Evolutionary conservation across 2,113 vertebrate genomes (phyloP).

Genomic region (Ramphastos sulfuratus): DNA sequence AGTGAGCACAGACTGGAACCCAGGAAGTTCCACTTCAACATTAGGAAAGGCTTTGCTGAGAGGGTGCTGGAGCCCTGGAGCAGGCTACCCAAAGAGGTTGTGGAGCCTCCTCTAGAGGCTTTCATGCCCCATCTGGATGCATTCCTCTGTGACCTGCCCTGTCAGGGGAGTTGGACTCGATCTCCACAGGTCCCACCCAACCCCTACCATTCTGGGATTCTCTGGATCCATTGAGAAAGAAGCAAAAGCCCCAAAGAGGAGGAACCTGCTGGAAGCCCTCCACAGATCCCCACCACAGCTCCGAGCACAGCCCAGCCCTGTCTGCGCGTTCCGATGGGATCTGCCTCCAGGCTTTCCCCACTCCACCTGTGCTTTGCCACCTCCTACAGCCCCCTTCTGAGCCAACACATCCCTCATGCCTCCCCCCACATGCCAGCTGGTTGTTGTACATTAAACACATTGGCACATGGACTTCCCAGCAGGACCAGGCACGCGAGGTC

Average conservation of each 20-base stretch:
- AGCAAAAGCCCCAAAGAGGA: not conserved
- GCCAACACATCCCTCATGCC: accelerated
- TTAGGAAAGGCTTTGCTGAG: too few relatives aligned
- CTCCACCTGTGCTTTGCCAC: accelerated
- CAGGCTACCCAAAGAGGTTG: too few relatives aligned
- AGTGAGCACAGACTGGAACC: too few relatives aligned
- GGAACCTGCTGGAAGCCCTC: not conserved
- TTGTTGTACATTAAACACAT: not conserved
- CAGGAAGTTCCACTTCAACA: too few relatives aligned
- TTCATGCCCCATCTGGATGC: too few relatives aligned
- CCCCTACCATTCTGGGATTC: too few relatives aligned
- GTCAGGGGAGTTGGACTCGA: too few relatives aligned
- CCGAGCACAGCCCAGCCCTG: accelerated
- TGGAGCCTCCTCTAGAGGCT: too few relatives aligned
- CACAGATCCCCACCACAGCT: not conserved
- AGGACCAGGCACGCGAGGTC: accelerated
- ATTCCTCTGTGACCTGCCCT: too few relatives aligned
- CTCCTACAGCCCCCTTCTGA: accelerated
- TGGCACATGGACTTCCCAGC: accelerated
- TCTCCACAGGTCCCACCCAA: too few relatives aligned
- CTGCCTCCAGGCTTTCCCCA: not conserved
- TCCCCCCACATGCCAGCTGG: accelerated
- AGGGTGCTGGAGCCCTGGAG: too few relatives aligned
- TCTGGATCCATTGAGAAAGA: not conserved
- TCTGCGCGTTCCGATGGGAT: accelerated